Conservation (phyloP, 2,797 vertebrate genomes). For the Leptatherina wallacei region DNA sequence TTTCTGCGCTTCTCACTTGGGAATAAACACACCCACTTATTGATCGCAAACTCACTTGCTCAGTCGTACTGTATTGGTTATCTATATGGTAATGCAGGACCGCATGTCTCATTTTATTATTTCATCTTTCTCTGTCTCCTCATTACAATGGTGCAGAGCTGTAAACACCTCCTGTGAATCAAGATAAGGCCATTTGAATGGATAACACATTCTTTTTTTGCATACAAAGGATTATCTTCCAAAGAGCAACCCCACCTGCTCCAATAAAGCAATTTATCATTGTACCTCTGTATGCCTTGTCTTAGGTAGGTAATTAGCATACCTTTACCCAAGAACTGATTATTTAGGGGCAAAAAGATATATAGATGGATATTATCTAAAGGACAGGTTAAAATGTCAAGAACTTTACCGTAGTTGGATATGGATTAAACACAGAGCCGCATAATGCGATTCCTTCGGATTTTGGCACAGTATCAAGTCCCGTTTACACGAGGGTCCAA, state of each 20-base stretch:
- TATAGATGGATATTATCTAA: constrained; percentile 43
- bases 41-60: constrained; percentile 74
- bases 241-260: constrained; percentile 79
- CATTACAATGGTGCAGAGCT: constrained; percentile 70
- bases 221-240: constrained; percentile 81
- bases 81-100: constrained; percentile 84
- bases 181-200: constrained; percentile 84
- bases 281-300: constrained; percentile 47
- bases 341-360: constrained; percentile 47
- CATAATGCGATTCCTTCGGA: constrained; percentile 5
- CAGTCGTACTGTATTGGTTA: constrained; percentile 77
- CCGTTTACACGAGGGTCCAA: constrained; percentile 9
- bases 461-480: constrained; percentile 25
- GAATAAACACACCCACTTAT: constrained; percentile 62
- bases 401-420: neutral
- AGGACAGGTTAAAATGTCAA: constrained; percentile 46
- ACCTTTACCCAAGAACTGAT: constrained; percentile 41
- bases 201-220: constrained; percentile 81
- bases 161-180: constrained; percentile 75
- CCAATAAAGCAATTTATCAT: constrained; percentile 77
- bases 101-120: constrained; percentile 77
- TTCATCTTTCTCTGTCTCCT: constrained; percentile 79
- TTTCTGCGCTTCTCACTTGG: constrained; percentile 32
- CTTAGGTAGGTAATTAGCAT: constrained; percentile 66
- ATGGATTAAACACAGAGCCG: constrained; percentile 24